These are phyloP conservation scores for Columbina picui DNA, from an alignment of 2,113 vertebrate genomes.

Conservation along the genomic window DNA sequence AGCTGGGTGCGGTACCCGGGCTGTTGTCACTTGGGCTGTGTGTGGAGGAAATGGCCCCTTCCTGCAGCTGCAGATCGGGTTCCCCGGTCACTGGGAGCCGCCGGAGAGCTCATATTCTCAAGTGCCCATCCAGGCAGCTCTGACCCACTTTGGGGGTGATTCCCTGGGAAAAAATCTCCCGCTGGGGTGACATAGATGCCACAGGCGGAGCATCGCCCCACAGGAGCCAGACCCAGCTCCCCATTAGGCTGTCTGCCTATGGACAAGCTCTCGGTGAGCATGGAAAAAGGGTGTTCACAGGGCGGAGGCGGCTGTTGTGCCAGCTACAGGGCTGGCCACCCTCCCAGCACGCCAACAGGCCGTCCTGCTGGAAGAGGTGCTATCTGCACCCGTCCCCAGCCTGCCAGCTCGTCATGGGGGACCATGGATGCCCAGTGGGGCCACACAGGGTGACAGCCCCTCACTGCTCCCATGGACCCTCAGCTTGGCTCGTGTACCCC, in stretches of 20 bases:
- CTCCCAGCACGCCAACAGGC: not conserved
- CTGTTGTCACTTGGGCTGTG: not conserved
- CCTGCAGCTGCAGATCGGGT: conserved; percentile 12
- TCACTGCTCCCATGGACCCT: not conserved
- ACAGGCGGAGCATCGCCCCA: not conserved
- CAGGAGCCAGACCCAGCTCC: not conserved
- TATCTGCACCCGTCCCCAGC: rapidly evolving
- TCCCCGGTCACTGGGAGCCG: not conserved
- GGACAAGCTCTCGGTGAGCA: not conserved
- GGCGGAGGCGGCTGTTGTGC: not conserved
- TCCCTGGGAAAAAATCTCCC: not conserved
- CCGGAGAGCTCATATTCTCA: not conserved
- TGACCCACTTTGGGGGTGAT: not conserved
- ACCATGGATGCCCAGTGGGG: rapidly evolving
- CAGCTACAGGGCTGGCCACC: not conserved
- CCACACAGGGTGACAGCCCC: not conserved
- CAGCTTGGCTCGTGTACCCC: not conserved
- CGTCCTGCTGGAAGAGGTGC: not conserved
- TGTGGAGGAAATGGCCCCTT: conserved; percentile 36
- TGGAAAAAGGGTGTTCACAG: not conserved
- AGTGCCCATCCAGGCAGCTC: not conserved
- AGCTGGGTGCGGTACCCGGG: conserved; percentile 44
- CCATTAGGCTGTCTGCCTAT: not conserved
- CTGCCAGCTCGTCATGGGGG: rapidly evolving
- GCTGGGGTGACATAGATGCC: not conserved